Percentiles rank a stretch among this genome's conserved stretches.
Conservation (phyloP, 2,113 vertebrate species). For the Hipposideros armiger region DNA sequence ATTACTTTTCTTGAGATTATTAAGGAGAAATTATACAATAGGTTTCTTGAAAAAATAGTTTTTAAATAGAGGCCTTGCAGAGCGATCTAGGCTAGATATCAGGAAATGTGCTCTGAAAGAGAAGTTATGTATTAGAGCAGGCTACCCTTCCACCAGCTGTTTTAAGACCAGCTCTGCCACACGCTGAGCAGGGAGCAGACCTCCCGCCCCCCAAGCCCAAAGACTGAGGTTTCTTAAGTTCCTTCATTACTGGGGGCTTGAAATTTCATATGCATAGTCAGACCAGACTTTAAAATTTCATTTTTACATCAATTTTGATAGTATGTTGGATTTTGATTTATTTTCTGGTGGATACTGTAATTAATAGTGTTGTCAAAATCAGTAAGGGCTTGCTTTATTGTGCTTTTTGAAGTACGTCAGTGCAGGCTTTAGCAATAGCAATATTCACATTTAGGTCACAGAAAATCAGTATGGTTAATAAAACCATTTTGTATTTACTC, state of each 20-base stretch:
- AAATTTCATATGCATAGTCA: not conserved
- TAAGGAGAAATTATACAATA: not conserved
- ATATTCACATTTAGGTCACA: not conserved
- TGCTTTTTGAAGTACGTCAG: not conserved
- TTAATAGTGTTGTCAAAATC: not conserved
- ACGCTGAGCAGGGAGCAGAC: not conserved
- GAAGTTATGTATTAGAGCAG: not conserved
- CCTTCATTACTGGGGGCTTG: not conserved
- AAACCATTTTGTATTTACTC: not conserved
- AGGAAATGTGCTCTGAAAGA: not conserved
- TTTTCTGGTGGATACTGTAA: not conserved
- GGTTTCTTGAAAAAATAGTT: not conserved
- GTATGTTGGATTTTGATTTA: not conserved
- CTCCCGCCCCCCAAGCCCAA: not conserved
- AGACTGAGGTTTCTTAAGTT: not conserved
- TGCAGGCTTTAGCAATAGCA: not conserved
- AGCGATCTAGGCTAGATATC: not conserved
- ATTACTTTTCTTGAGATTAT: not conserved
- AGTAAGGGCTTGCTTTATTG: not conserved
- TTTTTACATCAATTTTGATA: not conserved
- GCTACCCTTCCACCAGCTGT: not conserved
- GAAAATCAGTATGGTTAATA: not conserved
- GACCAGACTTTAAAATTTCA: not conserved
- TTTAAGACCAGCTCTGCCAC: not conserved
- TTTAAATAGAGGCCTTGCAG: not conserved